phyloP scores from a whole-genome alignment of 1,140 invertebrate genomes.

The Papilio aristodemus region DNA sequence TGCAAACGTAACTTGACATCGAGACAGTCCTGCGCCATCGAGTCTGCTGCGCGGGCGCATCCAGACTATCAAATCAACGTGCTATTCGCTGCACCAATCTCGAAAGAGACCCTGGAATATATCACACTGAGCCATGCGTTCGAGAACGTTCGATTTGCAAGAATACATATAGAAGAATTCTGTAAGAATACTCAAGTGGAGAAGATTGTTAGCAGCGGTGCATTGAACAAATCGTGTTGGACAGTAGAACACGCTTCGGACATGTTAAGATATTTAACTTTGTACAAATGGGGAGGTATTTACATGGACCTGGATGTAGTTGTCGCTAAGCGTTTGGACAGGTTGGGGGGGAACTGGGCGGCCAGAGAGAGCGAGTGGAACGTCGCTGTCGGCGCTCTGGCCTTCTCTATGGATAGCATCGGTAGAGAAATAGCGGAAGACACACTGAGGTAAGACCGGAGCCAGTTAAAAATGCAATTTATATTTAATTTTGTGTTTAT shows the following conservation, averaged over 20 bases:
- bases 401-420: constrained; percentile 80
- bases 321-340: constrained; percentile 82
- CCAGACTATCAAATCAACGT: constrained; percentile 78
- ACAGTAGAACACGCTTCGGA: constrained; percentile 84
- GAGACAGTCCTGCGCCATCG: constrained; percentile 82
- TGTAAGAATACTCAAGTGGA: constrained; percentile 42
- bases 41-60: constrained; percentile 82
- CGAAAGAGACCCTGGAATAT: constrained; percentile 24
- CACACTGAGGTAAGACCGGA: constrained; percentile 79
- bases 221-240: constrained; percentile 81
- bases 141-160: constrained; percentile 81
- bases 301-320: constrained; percentile 90
- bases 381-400: constrained; percentile 85
- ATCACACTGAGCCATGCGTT: constrained; percentile 76
- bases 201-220: constrained; percentile 53
- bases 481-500: too few relatives aligned
- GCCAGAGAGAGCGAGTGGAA: constrained; percentile 82
- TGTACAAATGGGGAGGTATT: constrained; percentile 89
- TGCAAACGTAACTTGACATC: constrained; percentile 68
- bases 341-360: constrained; percentile 83
- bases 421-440: constrained; percentile 82
- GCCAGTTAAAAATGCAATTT: too few relatives aligned
- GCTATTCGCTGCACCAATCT: constrained; percentile 70
- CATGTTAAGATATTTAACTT: constrained; percentile 85
- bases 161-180: constrained; percentile 79